Evolutionary conservation across 2,113 vertebrate species (phyloP).

Genomic region (Ahaetulla prasina): DNA sequence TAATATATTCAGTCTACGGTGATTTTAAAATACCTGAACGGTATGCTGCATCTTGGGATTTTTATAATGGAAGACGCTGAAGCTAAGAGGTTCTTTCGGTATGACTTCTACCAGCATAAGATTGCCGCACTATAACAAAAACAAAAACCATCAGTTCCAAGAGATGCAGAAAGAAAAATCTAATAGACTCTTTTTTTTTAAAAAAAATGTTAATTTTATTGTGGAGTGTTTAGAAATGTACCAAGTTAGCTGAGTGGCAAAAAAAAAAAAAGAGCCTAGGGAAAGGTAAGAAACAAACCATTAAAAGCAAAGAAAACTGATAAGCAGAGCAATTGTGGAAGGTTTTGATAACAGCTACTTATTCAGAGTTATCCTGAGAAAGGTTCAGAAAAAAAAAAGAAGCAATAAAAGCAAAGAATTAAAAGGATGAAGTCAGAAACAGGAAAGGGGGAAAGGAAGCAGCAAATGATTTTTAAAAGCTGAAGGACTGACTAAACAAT

Average conservation of each 20-base stretch:
- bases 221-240: neutral
- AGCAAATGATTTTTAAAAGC: neutral
- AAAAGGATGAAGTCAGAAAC: neutral
- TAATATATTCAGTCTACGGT: neutral
- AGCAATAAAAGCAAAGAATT: neutral
- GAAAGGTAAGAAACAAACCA: neutral
- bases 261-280: neutral
- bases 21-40: conserved; percentile 81
- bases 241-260: neutral
- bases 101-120: conserved; percentile 98
- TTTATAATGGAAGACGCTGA: conserved; percentile 98
- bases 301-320: neutral
- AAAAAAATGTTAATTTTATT: neutral
- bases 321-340: neutral
- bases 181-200: neutral
- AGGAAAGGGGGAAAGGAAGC: neutral
- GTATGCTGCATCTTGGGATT: conserved; percentile 98
- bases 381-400: neutral
- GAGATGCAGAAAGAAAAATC: neutral
- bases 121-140: conserved; percentile 85
- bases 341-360: neutral
- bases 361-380: neutral
- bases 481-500: neutral
- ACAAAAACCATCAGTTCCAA: conserved; percentile 4
- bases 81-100: conserved; percentile 94